Conservation (phyloP, 2,888 invertebrate genomes). For the Acronicta psi region DNA sequence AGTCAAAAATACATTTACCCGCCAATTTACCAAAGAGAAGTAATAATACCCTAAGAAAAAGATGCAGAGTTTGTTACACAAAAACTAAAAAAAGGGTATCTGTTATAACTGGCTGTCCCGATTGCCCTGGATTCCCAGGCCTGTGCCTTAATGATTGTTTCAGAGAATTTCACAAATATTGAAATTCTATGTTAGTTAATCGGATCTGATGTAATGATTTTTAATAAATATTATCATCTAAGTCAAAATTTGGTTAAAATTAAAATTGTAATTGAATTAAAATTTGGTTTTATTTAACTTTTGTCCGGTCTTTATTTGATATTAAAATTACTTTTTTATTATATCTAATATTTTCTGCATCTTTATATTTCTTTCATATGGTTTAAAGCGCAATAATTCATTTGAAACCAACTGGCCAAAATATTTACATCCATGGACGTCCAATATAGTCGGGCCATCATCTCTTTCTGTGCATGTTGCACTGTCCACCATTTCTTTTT, state of each 20-base stretch:
- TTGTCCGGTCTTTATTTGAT: slow-evolving; percentile 22
- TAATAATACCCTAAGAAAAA: slow-evolving; percentile 35
- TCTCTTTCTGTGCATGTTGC: slow-evolving; percentile 40
- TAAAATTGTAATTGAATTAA: no score
- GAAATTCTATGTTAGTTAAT: slow-evolving; percentile 30
- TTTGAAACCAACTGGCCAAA: slow-evolving; percentile 46
- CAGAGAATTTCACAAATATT: slow-evolving; percentile 35
- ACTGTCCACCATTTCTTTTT: slow-evolving; percentile 38
- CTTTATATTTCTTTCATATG: slow-evolving; percentile 40
- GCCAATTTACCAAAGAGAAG: slow-evolving; percentile 34
- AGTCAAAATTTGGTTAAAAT: no score
- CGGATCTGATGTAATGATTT: slow-evolving; percentile 37
- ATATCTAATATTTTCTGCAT: slow-evolving; percentile 29
- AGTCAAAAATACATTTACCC: slow-evolving; percentile 35
- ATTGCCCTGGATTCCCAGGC: slow-evolving; percentile 39
- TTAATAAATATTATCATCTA: slow-evolving; percentile 33
- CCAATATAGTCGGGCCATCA: slow-evolving; percentile 31
- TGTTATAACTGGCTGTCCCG: slow-evolving; percentile 35
- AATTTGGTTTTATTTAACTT: no score
- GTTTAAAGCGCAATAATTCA: slow-evolving; percentile 40
- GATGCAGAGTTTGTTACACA: slow-evolving; percentile 34
- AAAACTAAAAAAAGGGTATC: slow-evolving; percentile 32
- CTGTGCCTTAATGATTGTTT: slow-evolving; percentile 34
- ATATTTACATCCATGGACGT: slow-evolving; percentile 44
- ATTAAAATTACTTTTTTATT: slow-evolving; percentile 26